Evolutionary conservation across 2,888 invertebrate species (phyloP), one percentile per base, ranked within the genome.

Genomic region (Lepidochrysops patricia): DNA sequence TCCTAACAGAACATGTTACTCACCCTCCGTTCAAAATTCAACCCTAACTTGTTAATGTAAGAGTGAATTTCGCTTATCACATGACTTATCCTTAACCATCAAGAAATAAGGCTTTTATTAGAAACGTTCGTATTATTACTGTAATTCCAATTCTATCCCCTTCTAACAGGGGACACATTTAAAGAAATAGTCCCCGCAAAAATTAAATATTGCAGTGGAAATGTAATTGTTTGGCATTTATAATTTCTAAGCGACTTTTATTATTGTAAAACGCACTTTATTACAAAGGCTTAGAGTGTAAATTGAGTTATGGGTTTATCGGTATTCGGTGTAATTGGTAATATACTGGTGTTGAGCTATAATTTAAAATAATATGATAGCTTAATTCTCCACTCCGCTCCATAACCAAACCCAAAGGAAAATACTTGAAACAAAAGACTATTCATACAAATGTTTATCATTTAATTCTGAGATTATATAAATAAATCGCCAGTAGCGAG

Each of bases 191-290:
- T 19, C 2, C 5, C 13, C 19, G 1, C 3, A 52, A 52, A 52
- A 59, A 37, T 52, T 52, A 59, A 26, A 50, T 6, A n/a, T 26
- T 27, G 52, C 34, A 58, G 25, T 25, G 50, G 34, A 50, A 50
- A 58, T 50, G 49, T 49, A 34, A 52, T 35, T 50, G 52, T 59
- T 37, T 35, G 13, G 26, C 12, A 54, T 54, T 54, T 27, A 32
- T 15, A 52, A 52, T 52, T 34, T 56, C 56, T 32, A 12, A 56
- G 56, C 56, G 19, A 32, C 2, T 5, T 56, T 23, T 1, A 19
- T 35, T 57, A 6, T 15, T 23, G 34, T 29, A 13, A 57, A 57
- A 49, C 48, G 2, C 48, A 43, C 12, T 15, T 43, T 57, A 32
- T 27, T 3, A 49, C 2, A 0, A 2, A 5, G 29, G 2, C 1